Percentiles rank a stretch among this genome's conserved stretches.
phyloP scores from a whole-genome alignment of 2,888 invertebrate species.

The Acleris emargana region DNA sequence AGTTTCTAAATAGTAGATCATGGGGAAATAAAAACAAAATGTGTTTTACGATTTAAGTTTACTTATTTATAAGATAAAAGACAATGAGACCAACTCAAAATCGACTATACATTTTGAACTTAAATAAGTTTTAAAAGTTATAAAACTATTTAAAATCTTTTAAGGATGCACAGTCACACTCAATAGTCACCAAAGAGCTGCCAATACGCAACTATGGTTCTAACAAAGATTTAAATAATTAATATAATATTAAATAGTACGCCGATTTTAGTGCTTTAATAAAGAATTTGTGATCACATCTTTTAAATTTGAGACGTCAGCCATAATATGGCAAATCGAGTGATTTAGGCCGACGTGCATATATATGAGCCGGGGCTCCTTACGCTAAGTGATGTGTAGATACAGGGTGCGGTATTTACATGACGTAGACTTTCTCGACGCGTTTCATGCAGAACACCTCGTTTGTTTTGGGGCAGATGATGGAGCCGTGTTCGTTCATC shows the following conservation, averaged over 20 bases:
- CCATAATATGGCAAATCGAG: too few species aligned
- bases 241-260: too few species aligned
- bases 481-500: conserved; percentile 96
- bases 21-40: conserved; percentile 33
- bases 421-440: conserved; percentile 98
- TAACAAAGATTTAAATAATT: too few species aligned
- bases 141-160: not conserved
- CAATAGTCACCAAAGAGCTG: not conserved
- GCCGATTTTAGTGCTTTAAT: too few species aligned
- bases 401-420: conserved; percentile 82
- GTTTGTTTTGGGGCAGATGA: conserved; percentile 97
- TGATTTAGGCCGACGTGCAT: too few species aligned
- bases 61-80: conserved; percentile 50
- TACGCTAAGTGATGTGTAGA: conserved; percentile 10
- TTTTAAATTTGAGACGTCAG: too few species aligned
- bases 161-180: conserved; percentile 11
- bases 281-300: too few species aligned
- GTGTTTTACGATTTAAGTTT: conserved; percentile 45
- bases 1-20: conserved; percentile 22
- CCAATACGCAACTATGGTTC: not conserved
- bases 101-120: conserved; percentile 29
- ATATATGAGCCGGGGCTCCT: too few species aligned
- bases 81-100: conserved; percentile 48
- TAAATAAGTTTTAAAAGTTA: conserved; percentile 16
- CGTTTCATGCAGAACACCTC: conserved; percentile 95